phyloP scores from a whole-genome alignment of 2,113 vertebrate species.

The Gopherus flavomarginatus region DNA sequence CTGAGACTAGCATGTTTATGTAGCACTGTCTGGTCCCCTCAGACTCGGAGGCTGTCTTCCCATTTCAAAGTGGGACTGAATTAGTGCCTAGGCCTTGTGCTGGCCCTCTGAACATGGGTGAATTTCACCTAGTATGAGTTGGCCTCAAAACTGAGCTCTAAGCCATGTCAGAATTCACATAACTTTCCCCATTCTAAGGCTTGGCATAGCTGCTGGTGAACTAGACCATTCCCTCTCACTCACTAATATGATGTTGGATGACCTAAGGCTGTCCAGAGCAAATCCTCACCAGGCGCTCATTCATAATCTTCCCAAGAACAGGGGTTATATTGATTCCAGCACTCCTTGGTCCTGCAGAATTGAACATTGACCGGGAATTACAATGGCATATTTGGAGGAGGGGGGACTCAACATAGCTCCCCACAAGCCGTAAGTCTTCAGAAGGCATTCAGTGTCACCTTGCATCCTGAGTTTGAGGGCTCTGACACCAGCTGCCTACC shows the following conservation, averaged over 20 bases:
- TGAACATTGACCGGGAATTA: neutral
- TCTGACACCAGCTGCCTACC: neutral
- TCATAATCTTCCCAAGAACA: neutral
- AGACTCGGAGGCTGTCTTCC: neutral
- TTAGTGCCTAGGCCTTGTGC: neutral
- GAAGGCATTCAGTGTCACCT: neutral
- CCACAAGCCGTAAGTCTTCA: neutral
- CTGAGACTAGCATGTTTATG: neutral
- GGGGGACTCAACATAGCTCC: neutral
- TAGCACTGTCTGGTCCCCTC: neutral
- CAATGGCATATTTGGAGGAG: neutral
- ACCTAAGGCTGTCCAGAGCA: neutral
- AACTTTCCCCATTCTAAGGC: neutral
- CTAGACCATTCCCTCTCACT: neutral
- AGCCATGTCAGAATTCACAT: neutral
- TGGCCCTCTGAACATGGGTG: neutral
- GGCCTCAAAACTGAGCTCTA: neutral
- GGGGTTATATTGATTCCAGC: neutral
- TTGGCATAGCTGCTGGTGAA: neutral
- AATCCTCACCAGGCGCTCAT: neutral
- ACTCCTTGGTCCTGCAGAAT: neutral
- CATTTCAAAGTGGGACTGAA: neutral
- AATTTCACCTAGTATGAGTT: neutral
- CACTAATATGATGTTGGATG: neutral
- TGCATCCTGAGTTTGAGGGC: neutral